A percentile compares a stretch with the other conserved stretches of the same genome.
These are phyloP conservation scores for Pseudomyrmex concolor DNA, from an alignment of 1,140 invertebrate genomes.

Conservation along the genomic window DNA sequence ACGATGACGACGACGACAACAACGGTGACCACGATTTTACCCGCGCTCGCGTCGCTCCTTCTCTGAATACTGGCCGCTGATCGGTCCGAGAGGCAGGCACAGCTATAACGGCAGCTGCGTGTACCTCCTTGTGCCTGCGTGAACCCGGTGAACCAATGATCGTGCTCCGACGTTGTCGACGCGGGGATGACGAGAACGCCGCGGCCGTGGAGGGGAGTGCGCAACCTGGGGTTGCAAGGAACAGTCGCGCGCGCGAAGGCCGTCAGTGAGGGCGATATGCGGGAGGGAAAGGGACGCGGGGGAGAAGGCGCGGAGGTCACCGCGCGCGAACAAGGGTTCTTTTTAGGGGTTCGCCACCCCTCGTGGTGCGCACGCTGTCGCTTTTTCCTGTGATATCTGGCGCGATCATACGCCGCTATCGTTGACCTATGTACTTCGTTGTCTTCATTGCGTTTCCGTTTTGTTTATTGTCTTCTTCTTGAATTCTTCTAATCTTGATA, in stretches of 20 bases:
- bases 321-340: constrained; percentile 76
- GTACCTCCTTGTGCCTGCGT: constrained; percentile 76
- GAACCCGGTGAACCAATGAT: constrained; percentile 81
- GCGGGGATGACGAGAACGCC: constrained; percentile 70
- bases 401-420: constrained; percentile 62
- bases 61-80: constrained; percentile 66
- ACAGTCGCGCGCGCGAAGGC: constrained; percentile 67
- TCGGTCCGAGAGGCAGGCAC: constrained; percentile 69
- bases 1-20: not conserved
- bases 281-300: constrained; percentile 54
- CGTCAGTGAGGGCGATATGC: constrained; percentile 54
- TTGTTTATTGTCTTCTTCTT: too few relatives aligned
- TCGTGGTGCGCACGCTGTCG: constrained; percentile 57
- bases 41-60: constrained; percentile 66
- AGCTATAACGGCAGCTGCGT: constrained; percentile 77
- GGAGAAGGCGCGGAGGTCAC: constrained; percentile 75
- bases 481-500: too few relatives aligned
- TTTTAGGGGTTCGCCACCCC: constrained; percentile 79
- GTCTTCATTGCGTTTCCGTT: too few relatives aligned
- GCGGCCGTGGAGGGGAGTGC: constrained; percentile 59
- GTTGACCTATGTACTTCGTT: not conserved
- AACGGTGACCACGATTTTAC: constrained; percentile 51
- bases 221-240: constrained; percentile 69
- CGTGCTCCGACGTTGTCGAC: constrained; percentile 70
- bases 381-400: too few relatives aligned